Evolutionary conservation across 2,113 vertebrate genomes (phyloP).

Genomic region (Leiothrix lutea): DNA sequence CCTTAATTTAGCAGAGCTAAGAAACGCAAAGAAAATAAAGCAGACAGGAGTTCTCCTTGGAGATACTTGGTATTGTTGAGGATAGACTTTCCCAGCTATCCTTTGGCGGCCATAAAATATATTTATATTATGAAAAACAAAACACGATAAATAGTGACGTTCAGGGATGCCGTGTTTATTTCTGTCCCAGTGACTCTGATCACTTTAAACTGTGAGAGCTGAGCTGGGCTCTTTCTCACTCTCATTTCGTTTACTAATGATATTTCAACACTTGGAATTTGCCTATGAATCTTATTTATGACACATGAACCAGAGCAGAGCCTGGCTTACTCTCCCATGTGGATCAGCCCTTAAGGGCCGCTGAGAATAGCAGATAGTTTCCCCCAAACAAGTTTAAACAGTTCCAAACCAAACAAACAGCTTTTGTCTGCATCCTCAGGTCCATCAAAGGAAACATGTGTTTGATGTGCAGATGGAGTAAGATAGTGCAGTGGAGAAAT

Average conservation of each 20-base stretch:
- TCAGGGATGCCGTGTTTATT: slow-evolving; percentile 45
- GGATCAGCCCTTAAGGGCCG: not conserved
- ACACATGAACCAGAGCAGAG: not conserved
- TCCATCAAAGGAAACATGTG: not conserved
- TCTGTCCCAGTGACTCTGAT: slow-evolving; percentile 37
- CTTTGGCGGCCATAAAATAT: slow-evolving; percentile 40
- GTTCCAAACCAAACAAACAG: slow-evolving; percentile 40
- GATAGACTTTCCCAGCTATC: slow-evolving; percentile 51
- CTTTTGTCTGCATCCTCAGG: slow-evolving; percentile 2
- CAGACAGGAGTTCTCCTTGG: slow-evolving; percentile 26
- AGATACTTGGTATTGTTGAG: slow-evolving; percentile 28
- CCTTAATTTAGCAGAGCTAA: slow-evolving; percentile 46
- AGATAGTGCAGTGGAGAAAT: not conserved
- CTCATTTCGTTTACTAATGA: not conserved
- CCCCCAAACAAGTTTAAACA: not conserved
- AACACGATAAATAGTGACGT: slow-evolving; percentile 10
- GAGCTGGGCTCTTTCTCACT: slow-evolving; percentile 27
- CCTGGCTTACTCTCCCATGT: slow-evolving; percentile 7
- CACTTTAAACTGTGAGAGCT: slow-evolving; percentile 19
- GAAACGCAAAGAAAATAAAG: slow-evolving; percentile 29
- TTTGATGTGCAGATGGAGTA: not conserved
- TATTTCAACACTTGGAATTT: slow-evolving; percentile 27
- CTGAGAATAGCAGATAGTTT: not conserved
- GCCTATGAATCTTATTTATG: slow-evolving; percentile 42
- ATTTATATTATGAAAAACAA: slow-evolving; percentile 31